Evolutionary conservation across 2,888 invertebrate species (phyloP).

Genomic region (Macrophya annulata): DNA sequence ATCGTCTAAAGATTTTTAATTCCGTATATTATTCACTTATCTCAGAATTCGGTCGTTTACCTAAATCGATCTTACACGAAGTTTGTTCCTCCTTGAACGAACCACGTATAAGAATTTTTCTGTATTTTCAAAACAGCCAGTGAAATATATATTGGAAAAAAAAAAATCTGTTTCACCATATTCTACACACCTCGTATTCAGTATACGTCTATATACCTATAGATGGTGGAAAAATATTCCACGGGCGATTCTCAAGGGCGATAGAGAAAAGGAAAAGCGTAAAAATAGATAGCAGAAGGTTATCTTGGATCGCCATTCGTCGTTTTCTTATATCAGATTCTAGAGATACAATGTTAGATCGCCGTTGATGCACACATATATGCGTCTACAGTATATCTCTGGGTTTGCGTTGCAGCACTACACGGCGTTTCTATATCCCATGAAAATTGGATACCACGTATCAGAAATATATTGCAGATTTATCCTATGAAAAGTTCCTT

Average conservation of each 20-base stretch:
- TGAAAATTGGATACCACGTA: constrained; percentile 47
- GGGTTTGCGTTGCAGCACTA: background rate
- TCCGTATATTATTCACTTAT: background rate
- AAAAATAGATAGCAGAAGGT: background rate
- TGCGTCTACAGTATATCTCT: background rate
- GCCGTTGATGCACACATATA: background rate
- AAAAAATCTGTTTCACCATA: constrained; percentile 9
- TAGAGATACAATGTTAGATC: constrained; percentile 6
- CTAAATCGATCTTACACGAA: background rate
- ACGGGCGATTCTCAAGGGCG: background rate
- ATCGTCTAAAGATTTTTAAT: background rate
- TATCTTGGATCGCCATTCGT: background rate
- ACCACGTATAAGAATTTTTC: background rate
- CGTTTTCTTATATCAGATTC: constrained; percentile 43
- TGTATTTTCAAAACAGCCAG: background rate
- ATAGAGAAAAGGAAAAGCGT: background rate
- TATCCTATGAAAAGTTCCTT: constrained; percentile 27
- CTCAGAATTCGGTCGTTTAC: background rate
- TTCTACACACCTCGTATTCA: background rate
- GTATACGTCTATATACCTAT: too few species aligned
- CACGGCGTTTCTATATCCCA: constrained; percentile 8
- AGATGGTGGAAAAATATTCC: constrained; percentile 21
- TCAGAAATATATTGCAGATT: constrained; percentile 41
- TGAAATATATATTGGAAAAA: background rate
- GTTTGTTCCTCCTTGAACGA: background rate